Evolutionary conservation across 2,797 vertebrate species (phyloP), one percentile per base, ranked within the genome.

Genomic region (Centropyge bicolor): DNA sequence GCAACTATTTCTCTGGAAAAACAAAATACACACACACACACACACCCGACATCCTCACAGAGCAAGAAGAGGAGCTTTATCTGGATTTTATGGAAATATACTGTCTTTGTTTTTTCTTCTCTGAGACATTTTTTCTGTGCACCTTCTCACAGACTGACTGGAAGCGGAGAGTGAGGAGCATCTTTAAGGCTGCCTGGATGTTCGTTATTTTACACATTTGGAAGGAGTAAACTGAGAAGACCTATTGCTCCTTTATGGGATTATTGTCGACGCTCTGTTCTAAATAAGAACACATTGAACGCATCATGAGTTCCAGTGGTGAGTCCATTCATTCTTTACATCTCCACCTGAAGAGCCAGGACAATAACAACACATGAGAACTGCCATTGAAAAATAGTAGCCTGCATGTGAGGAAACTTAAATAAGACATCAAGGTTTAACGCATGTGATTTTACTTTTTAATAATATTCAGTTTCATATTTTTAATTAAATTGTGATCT

Each of bases 301-400:
- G 83, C 93, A 95, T 85, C 93, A 96, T 96, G 95, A 96, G 93
- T 90, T 94, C 93, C 82, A 93, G 91, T 68, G 95, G 95, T 96
- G 90, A 96, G 94, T 95, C 78, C 75, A 70, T 81, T 73, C 62
- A 35, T 86, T 87, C 86, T 78, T 85, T 27, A 69, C 81, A 49
- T 68, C 70, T 73, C 66, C 55, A 76, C 78, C 78, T 83, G 51
- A 74, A 65, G 83, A 78, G 75, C 78, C 67, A 55, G 66, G 82
- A 86, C 78, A 74, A 85, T 80, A 65, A 69, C 40, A 35, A 11
- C 36, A 64, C 51, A 35, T 73, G 74, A 80, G 71, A 74, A 81
- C 57, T 73, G 59, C 55, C 41, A 46, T 12, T 41, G 10, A 80
- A 57, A 63, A 70, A 57, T 51, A 61, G 46, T 43, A 55, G 48